phyloP scores from a whole-genome alignment of 2,113 vertebrate genomes.

The Tauraco erythrolophus region DNA sequence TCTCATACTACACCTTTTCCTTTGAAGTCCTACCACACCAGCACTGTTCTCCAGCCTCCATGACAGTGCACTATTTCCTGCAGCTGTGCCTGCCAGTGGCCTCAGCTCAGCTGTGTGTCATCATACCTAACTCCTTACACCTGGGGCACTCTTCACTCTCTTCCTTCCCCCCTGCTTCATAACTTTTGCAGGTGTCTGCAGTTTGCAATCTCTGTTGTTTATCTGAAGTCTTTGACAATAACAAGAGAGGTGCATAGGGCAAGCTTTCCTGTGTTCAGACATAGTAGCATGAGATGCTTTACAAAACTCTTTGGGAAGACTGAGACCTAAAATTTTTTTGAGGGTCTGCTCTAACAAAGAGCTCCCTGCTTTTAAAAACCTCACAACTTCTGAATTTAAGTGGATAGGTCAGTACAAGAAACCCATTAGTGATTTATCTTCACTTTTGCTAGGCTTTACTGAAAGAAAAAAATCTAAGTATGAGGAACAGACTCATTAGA shows the following conservation, averaged over 20 bases:
- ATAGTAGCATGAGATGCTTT: not conserved
- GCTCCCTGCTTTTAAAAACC: not conserved
- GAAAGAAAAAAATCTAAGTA: not conserved
- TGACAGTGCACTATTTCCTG: not conserved
- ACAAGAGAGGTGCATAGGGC: accelerated
- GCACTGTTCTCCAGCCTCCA: not conserved
- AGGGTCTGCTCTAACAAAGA: not conserved
- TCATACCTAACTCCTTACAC: not conserved
- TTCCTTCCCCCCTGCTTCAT: too few species aligned
- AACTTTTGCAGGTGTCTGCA: not conserved
- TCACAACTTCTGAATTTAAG: not conserved
- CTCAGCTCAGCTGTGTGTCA: not conserved
- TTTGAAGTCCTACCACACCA: not conserved
- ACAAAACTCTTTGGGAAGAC: not conserved
- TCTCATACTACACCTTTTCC: not conserved
- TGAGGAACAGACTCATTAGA: not conserved
- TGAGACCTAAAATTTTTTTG: not conserved
- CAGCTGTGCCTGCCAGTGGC: not conserved
- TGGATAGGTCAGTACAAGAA: not conserved
- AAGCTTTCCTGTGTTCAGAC: not conserved
- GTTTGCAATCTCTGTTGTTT: accelerated
- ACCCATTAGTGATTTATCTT: not conserved
- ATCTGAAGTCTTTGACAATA: accelerated
- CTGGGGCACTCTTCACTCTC: not conserved
- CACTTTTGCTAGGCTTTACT: not conserved